These are phyloP conservation scores for Megalurothrips usitatus DNA, from an alignment of 2,888 invertebrate species.

Conservation along the genomic window DNA sequence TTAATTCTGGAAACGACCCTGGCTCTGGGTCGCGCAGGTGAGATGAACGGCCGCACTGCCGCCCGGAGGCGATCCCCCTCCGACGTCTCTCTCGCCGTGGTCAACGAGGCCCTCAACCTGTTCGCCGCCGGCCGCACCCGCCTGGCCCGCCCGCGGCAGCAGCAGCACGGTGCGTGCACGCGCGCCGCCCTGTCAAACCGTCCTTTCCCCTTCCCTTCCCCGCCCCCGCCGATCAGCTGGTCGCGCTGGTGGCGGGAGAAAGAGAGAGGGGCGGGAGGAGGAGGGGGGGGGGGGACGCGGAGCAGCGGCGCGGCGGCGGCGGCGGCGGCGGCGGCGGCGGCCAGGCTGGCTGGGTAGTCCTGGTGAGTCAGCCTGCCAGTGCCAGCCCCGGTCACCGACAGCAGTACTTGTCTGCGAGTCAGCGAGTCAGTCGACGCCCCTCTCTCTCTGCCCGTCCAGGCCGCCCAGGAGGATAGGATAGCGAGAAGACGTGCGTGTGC, in stretches of 20 bases:
- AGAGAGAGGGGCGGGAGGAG: neutral
- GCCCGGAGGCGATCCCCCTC: no score
- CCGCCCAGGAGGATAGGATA: neutral
- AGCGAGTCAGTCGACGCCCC: no score
- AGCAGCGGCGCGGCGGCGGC: neutral
- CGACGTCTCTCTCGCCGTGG: no score
- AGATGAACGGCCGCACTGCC: no score
- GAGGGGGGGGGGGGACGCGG: slow-evolving; percentile 8
- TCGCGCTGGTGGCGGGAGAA: neutral
- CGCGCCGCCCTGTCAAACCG: neutral
- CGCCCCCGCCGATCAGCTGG: neutral
- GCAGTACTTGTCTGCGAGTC: neutral
- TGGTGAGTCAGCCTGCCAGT: neutral
- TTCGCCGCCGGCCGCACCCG: no score
- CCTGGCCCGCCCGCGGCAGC: no score
- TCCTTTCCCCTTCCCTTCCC: neutral
- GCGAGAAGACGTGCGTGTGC: neutral
- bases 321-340: neutral
- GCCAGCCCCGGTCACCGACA: neutral
- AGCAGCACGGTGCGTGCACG: neutral
- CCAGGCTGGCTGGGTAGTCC: neutral
- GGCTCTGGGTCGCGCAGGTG: no score
- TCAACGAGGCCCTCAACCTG: no score
- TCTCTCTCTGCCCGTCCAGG: no score
- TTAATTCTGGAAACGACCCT: no score